Evolutionary conservation across 2,888 invertebrate species (phyloP).

Genomic region (Limnephilus rhombicus): DNA sequence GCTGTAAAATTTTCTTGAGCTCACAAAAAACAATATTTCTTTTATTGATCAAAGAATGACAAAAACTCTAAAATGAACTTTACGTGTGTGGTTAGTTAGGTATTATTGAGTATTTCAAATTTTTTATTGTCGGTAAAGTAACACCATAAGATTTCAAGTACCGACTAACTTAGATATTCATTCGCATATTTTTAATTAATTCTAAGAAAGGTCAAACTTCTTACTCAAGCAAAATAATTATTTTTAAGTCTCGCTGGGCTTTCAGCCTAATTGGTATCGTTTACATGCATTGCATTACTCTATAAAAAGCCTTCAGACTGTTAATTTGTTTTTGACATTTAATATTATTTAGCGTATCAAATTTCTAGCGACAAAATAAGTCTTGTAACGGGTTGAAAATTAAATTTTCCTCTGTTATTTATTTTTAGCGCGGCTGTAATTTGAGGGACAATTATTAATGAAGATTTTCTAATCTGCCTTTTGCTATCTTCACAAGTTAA

Average conservation of each 20-base stretch:
- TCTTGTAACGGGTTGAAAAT: not conserved
- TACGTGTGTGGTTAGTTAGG: not conserved
- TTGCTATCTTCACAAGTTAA: not conserved
- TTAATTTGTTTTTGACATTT: not conserved
- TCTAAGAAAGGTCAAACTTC: not conserved
- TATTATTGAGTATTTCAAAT: not conserved
- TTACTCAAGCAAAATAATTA: not conserved
- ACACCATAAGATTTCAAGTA: not conserved
- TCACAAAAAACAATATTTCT: no score
- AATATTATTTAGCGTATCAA: not conserved
- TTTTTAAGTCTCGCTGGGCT: not conserved
- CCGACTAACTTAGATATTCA: not conserved
- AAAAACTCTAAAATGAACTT: no score
- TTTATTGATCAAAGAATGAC: no score
- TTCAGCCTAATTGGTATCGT: not conserved
- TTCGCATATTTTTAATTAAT: not conserved
- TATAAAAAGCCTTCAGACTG: not conserved
- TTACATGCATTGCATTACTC: not conserved
- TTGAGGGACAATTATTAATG: not conserved
- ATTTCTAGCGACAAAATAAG: not conserved
- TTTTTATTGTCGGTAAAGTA: not conserved
- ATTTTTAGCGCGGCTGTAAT: not conserved
- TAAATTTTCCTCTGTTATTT: not conserved
- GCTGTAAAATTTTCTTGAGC: no score
- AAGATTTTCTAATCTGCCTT: not conserved